Conservation (phyloP, 2,888 invertebrate genomes). For the Nysson spinosus region DNA sequence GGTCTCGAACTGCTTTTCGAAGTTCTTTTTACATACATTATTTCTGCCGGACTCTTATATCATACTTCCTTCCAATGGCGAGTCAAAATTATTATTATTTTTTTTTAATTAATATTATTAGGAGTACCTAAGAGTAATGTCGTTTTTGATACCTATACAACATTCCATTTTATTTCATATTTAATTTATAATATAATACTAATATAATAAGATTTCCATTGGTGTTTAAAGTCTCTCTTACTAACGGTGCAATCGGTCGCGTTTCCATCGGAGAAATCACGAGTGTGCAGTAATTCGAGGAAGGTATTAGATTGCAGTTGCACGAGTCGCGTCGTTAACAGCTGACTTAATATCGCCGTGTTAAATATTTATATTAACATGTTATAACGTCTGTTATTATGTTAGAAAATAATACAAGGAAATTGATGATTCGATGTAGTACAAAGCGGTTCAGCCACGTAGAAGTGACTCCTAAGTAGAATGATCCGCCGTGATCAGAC, state of each 20-base stretch:
- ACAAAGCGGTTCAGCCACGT: constrained; percentile 18
- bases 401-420: constrained; percentile 18
- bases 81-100: too few relatives aligned
- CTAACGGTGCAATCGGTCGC: too few relatives aligned
- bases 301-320: constrained; percentile 33
- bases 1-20: not conserved
- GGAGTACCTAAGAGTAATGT: too few relatives aligned
- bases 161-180: too few relatives aligned
- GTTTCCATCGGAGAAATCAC: constrained; percentile 6
- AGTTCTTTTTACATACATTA: not conserved
- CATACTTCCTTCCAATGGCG: too few relatives aligned
- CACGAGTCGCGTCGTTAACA: constrained; percentile 31
- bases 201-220: too few relatives aligned
- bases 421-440: constrained; percentile 17
- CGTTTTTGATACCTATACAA: too few relatives aligned
- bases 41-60: not conserved
- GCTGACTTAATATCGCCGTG: constrained; percentile 31
- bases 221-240: too few relatives aligned
- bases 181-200: too few relatives aligned
- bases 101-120: too few relatives aligned
- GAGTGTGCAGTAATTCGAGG: constrained; percentile 30
- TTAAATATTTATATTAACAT: constrained; percentile 10
- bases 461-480: not conserved
- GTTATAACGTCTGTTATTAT: too few relatives aligned
- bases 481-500: constrained; percentile 12